A percentile compares a stretch with the other conserved stretches of the same genome.
These are phyloP conservation scores for Amblyteles armatorius DNA, from an alignment of 2,888 invertebrate genomes.

Conservation along the genomic window DNA sequence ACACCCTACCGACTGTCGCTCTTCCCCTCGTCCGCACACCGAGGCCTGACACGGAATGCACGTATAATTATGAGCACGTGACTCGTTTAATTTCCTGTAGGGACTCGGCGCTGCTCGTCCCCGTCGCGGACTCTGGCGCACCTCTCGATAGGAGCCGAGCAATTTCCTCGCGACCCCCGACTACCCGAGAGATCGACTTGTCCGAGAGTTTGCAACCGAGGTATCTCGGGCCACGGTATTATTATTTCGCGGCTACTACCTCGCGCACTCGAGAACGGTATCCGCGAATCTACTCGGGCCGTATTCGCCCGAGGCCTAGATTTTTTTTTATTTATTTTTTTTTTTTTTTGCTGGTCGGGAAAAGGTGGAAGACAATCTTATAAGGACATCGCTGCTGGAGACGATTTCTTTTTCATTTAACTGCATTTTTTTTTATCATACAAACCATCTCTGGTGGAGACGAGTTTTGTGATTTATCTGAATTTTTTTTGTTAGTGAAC, in stretches of 20 bases:
- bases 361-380: too few relatives aligned
- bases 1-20: neutral
- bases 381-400: too few relatives aligned
- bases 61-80: slow-evolving; percentile 82
- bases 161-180: slow-evolving; percentile 76
- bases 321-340: slow-evolving; percentile 38
- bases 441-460: too few relatives aligned
- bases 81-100: slow-evolving; percentile 82
- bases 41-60: slow-evolving; percentile 70
- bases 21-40: neutral
- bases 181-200: slow-evolving; percentile 52
- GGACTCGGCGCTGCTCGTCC: slow-evolving; percentile 67
- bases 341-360: neutral
- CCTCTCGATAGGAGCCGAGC: slow-evolving; percentile 65
- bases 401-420: too few relatives aligned
- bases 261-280: slow-evolving; percentile 30
- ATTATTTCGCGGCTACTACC: slow-evolving; percentile 46
- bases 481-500: too few relatives aligned
- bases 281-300: slow-evolving; percentile 55
- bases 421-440: too few relatives aligned
- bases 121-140: slow-evolving; percentile 49
- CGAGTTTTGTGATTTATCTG: too few relatives aligned
- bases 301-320: slow-evolving; percentile 25
- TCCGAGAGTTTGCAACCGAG: slow-evolving; percentile 30
- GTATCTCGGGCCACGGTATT: slow-evolving; percentile 28